A percentile compares a stretch with the other conserved stretches of the same genome.
These are phyloP conservation scores for Carlito syrichta DNA, from an alignment of 2,113 vertebrate genomes.

Conservation along the genomic window DNA sequence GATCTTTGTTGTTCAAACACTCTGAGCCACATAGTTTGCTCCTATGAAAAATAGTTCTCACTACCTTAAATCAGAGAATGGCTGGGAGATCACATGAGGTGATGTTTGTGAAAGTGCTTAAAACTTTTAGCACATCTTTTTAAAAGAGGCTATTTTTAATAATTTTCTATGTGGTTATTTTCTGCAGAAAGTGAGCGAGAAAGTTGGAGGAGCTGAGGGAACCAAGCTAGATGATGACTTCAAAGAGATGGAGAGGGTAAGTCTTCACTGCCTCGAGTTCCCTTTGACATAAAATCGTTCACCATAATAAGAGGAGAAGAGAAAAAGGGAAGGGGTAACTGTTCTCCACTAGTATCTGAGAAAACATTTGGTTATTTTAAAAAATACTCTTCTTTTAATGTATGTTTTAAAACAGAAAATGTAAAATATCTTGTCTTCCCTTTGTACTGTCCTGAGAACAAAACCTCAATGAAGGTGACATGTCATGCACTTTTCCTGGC, in stretches of 20 bases:
- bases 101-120: neutral
- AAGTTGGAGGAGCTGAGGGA: constrained; percentile 96
- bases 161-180: constrained; percentile 45
- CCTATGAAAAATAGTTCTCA: neutral
- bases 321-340: neutral
- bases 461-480: neutral
- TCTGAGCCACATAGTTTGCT: neutral
- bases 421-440: neutral
- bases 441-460: neutral
- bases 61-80: neutral
- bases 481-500: neutral
- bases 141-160: neutral
- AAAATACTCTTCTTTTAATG: neutral
- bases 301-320: neutral
- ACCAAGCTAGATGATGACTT: constrained; percentile 97
- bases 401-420: neutral
- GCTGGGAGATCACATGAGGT: neutral
- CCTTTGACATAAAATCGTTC: neutral
- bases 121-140: neutral
- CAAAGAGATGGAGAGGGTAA: constrained; percentile 96
- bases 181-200: constrained; percentile 96
- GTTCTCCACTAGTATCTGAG: neutral
- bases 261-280: constrained; percentile 36
- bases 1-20: neutral
- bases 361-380: neutral